Base-by-base conservation (phyloP, 2,113 vertebrate species). In the Syngnathus typhle region DNA sequence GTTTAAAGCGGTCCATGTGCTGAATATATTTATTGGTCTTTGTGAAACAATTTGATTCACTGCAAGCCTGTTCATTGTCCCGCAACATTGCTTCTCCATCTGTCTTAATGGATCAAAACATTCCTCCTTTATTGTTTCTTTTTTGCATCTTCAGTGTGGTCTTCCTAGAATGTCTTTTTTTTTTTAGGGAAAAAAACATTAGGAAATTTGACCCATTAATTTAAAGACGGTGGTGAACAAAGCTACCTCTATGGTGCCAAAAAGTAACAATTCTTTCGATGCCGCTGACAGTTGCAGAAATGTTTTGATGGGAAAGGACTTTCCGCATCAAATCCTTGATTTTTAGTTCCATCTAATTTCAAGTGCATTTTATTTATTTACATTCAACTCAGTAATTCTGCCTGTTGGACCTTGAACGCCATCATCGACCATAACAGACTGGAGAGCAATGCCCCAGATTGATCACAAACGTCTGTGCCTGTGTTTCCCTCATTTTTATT, bases 381-480 rank as follows among this genome's bases (percentile, higher is more conserved):
- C 36, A n/a, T 60, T 60, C 58, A 21, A 19, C 18, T 4, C 38
- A 39, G 0, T 7, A 52, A n/a, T 21, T 52, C 1, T 51, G 6
- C 19, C 21, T 27, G 41, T 21, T 60, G 16, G 15, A 59, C 56
- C 8, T 59, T 59, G 8, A 19, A 58, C 36, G 15, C 32, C 36
- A 38, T 36, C 36, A 38, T 3, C 4, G 49, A 51, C 2, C 56
- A 60, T 18, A 60, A 60, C 36, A 38, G 36, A 11, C 16, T 39
- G 58, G 58, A 38, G 6, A 5, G 27, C 15, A 16, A 11, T 7
- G 27, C 7, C 27, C 15, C 32, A 59, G 15, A 38, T 38, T 38
- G 16, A 60, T 19, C 7, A 15, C 27, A 19, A 13, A 59, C 32
- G 56, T 59, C 70, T 52, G 49, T 75, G 64, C 75, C 60, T 80